Base-by-base conservation (phyloP, 2,113 vertebrate species). In the Cryptomyrus ogoouensis region DNA sequence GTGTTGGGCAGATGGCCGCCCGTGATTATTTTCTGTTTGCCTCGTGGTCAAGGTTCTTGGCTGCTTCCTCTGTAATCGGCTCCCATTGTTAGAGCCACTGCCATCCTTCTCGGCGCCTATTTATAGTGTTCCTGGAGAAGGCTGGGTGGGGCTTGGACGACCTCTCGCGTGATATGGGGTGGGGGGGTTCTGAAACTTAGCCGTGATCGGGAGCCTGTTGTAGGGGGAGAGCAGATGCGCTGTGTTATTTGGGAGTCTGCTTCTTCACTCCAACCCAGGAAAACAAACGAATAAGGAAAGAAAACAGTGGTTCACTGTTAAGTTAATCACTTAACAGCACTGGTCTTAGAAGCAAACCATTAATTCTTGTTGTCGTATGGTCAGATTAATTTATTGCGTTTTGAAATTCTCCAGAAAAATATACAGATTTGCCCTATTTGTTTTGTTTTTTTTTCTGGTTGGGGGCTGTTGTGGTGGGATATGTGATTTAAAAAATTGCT, bases 1-100 rank as follows among this genome's bases (percentile, higher is more conserved):
- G 58, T 92, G 91, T 89, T 47, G 62, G 92, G 58, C 92, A 92
- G 88, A 92, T 91, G 92, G 91, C 5, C 53, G 46, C 58, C 89
- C 91, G 70, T 66, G 91, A 89, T 83, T 83, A 70, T 58, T 88
- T 46, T 84, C 83, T 27, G 70, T 21, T 17, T 58, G 3, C 27
- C 70, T 90, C 53, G 90, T 44, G 90, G 90, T 83, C 74, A 49
- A 50, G 86, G 88, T 46, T 53, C 74, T 92, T 92, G 91, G 90
- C 91, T 47, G 83, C 9, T 46, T 87, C 58, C 87, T 53, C 92
- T 92, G 90, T 92, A 92, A 92, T 92, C 90, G 88, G 89, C 46
- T 87, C 77, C 90, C 88, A 89, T 91, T 92, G 92, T 92, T 91
- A 88, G 89, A 66, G 83, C 10, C 44, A n/a, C 91, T 49, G 87